Percentiles rank a stretch among this genome's conserved stretches.
These are phyloP conservation scores for Nymphicus hollandicus DNA, from an alignment of 2,113 vertebrate genomes.

Conservation along the genomic window DNA sequence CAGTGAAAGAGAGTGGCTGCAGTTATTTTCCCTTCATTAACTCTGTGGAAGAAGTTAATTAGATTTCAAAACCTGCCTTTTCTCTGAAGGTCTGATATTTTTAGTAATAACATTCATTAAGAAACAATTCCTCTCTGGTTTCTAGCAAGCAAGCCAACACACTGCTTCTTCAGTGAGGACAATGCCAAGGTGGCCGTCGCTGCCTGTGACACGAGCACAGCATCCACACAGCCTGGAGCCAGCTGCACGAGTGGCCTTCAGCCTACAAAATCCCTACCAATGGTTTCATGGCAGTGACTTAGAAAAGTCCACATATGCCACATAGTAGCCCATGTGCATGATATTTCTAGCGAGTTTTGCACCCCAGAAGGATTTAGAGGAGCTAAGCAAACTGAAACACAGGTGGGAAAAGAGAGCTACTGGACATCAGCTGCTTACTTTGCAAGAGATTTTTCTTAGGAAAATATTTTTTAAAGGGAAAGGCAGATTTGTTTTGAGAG, in stretches of 20 bases:
- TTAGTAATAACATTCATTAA: not conserved
- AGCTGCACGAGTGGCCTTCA: not conserved
- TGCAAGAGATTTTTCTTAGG: not conserved
- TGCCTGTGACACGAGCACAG: rapidly evolving
- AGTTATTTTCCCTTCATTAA: not conserved
- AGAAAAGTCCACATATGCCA: not conserved
- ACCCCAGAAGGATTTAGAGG: not conserved
- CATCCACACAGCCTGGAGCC: not conserved
- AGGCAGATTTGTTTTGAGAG: not conserved
- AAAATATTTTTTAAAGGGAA: not conserved
- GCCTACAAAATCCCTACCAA: not conserved
- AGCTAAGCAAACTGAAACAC: not conserved
- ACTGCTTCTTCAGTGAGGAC: not conserved
- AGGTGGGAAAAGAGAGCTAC: not conserved
- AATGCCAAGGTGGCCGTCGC: rapidly evolving
- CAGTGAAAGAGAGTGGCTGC: not conserved
- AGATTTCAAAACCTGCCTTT: not conserved
- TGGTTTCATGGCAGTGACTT: not conserved
- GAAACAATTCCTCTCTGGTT: not conserved
- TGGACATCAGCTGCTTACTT: rapidly evolving
- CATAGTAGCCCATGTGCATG: no score
- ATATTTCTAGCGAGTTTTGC: not conserved
- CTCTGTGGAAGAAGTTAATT: not conserved
- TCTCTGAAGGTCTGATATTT: not conserved
- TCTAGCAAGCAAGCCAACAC: not conserved